phyloP scores from a whole-genome alignment of 2,888 invertebrate species.

The Notocelia uddmanniana region DNA sequence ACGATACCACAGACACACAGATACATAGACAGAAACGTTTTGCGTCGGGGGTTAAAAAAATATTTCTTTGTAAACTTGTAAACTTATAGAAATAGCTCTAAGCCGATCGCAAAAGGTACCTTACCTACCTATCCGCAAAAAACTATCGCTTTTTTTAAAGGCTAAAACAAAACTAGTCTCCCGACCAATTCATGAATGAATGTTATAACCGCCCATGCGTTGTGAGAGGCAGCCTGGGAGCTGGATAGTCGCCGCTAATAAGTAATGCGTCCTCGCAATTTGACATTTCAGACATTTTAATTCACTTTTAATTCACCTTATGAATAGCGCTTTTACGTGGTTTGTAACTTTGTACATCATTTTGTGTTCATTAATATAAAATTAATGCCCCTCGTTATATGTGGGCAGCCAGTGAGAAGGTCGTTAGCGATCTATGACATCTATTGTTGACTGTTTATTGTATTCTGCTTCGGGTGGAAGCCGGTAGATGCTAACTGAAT shows the following conservation, averaged over 20 bases:
- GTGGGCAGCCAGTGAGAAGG: conserved; percentile 68
- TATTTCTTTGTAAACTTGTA: too few species aligned
- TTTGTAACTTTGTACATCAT: conserved; percentile 81
- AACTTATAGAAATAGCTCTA: not conserved
- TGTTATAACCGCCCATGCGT: conserved; percentile 46
- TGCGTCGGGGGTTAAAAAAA: too few species aligned
- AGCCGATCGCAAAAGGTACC: too few species aligned
- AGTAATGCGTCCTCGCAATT: conserved; percentile 78
- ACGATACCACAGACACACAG: too few species aligned
- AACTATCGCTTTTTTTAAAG: too few species aligned
- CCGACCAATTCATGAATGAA: too few species aligned
- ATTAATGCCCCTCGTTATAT: conserved; percentile 75
- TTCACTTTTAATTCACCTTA: conserved; percentile 79
- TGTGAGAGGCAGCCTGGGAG: conserved; percentile 57
- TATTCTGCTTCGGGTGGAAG: conserved; percentile 36
- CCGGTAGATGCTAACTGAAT: conserved; percentile 15
- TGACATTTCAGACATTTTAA: conserved; percentile 83
- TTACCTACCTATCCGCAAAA: too few species aligned
- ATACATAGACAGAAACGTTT: too few species aligned
- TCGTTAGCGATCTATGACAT: conserved; percentile 59
- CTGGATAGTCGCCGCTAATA: conserved; percentile 64
- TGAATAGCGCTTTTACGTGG: conserved; percentile 82
- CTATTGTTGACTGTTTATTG: conserved; percentile 48
- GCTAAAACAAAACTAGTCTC: too few species aligned
- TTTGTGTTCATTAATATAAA: conserved; percentile 81